These are phyloP conservation scores for Redunca redunca DNA, from an alignment of 2,113 vertebrate species.

Conservation along the genomic window DNA sequence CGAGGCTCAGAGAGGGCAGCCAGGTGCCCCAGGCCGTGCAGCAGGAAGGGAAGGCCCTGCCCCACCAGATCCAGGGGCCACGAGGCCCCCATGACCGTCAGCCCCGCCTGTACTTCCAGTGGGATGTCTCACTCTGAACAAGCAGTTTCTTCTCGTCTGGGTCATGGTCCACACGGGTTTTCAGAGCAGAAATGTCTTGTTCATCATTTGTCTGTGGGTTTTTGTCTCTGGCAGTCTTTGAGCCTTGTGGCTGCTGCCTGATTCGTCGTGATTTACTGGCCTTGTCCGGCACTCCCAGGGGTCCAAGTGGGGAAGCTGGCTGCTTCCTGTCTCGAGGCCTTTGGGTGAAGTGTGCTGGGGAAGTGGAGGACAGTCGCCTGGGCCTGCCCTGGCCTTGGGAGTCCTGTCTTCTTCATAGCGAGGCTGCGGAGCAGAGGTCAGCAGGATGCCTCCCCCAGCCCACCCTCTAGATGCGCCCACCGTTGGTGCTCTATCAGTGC, in stretches of 20 bases:
- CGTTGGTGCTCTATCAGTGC: rapidly evolving
- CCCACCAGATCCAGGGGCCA: background rate
- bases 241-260: background rate
- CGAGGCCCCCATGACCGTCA: rapidly evolving
- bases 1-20: background rate
- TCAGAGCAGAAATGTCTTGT: background rate
- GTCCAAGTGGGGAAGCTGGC: background rate
- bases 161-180: background rate
- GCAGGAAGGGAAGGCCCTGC: background rate
- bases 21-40: rapidly evolving
- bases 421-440: rapidly evolving
- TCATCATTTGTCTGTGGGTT: background rate
- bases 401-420: background rate
- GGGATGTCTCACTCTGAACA: rapidly evolving
- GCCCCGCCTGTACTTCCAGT: rapidly evolving
- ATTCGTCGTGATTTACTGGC: background rate
- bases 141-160: background rate
- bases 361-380: rapidly evolving
- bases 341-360: background rate
- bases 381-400: rapidly evolving
- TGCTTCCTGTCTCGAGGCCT: background rate
- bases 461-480: background rate
- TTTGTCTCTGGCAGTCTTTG: background rate
- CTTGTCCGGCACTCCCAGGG: rapidly evolving
- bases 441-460: rapidly evolving